These are phyloP conservation scores for Diploscapter pachys DNA, from an alignment of 1,140 invertebrate species.

Conservation along the genomic window DNA sequence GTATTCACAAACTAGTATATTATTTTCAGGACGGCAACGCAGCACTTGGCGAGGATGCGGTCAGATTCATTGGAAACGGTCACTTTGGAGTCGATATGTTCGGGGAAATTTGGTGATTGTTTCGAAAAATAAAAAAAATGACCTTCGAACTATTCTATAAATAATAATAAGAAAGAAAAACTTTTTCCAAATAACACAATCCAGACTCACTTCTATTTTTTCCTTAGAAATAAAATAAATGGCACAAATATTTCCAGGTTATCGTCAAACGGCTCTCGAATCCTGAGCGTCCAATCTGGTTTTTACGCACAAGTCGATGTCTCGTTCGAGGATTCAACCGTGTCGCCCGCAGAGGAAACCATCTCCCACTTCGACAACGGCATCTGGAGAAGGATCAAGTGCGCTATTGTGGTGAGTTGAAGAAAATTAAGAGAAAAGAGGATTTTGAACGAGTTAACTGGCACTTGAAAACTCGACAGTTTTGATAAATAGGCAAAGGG, in stretches of 20 bases:
- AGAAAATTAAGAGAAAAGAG: neutral
- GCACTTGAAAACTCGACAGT: neutral
- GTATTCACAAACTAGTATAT: too few species aligned
- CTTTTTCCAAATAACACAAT: too few species aligned
- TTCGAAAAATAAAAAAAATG: constrained; percentile 3
- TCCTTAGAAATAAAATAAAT: too few species aligned
- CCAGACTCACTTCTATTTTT: too few species aligned
- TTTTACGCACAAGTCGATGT: constrained; percentile 20
- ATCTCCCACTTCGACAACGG: constrained; percentile 36
- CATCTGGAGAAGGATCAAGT: constrained; percentile 17
- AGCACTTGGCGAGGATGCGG: neutral
- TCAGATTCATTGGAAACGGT: constrained; percentile 36
- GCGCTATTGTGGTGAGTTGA: constrained; percentile 27
- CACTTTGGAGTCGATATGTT: constrained; percentile 29
- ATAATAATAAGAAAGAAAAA: too few species aligned
- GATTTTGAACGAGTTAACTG: neutral
- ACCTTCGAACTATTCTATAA: neutral
- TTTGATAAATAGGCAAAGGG: neutral
- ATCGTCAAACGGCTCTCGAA: constrained; percentile 4
- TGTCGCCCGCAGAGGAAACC: constrained; percentile 6
- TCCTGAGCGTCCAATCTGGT: constrained; percentile 18
- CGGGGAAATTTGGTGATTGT: constrained; percentile 26
- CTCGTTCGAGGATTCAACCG: constrained; percentile 3
- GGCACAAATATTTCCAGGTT: neutral
- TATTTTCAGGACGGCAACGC: too few species aligned